Evolutionary conservation across 2,113 vertebrate species (phyloP).

Genomic region (Nansenia antarctica): DNA sequence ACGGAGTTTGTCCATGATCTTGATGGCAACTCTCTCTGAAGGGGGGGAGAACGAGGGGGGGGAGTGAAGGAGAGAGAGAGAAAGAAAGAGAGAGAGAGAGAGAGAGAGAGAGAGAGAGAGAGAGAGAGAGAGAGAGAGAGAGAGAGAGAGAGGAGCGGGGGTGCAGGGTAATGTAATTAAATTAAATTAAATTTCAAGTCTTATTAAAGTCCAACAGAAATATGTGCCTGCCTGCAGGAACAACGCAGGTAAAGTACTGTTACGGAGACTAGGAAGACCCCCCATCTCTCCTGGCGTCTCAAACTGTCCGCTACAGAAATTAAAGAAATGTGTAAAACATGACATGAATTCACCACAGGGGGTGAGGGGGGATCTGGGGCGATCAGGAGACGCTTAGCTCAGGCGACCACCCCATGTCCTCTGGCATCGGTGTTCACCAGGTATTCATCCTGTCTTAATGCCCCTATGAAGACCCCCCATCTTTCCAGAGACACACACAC

Average conservation of each 20-base stretch:
- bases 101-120: conserved; percentile 8
- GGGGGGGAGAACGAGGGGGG: background rate
- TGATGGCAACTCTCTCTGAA: conserved; percentile 78
- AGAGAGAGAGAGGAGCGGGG: background rate
- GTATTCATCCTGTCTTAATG: background rate
- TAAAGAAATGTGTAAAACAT: conserved; percentile 11
- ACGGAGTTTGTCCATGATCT: conserved; percentile 72
- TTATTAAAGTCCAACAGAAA: conserved; percentile 36
- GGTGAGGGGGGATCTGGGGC: conserved; percentile 11
- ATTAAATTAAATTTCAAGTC: conserved; percentile 15
- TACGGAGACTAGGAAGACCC: no score
- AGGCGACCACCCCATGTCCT: conserved; percentile 12
- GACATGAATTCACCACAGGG: conserved; percentile 18
- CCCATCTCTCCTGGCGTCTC: conserved; percentile 11
- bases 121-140: no score
- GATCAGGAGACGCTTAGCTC: conserved; percentile 29
- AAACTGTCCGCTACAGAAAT: conserved; percentile 15
- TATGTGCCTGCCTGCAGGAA: background rate
- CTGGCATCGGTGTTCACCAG: conserved; percentile 1
- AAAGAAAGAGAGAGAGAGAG: conserved; percentile 3
- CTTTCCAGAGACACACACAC: no score
- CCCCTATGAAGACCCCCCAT: no score
- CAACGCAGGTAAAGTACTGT: background rate
- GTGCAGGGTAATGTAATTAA: conserved; percentile 8
- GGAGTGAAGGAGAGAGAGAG: conserved; percentile 12